Evolutionary conservation across 2,113 vertebrate species (phyloP).

Genomic region (Enhydra lutris): DNA sequence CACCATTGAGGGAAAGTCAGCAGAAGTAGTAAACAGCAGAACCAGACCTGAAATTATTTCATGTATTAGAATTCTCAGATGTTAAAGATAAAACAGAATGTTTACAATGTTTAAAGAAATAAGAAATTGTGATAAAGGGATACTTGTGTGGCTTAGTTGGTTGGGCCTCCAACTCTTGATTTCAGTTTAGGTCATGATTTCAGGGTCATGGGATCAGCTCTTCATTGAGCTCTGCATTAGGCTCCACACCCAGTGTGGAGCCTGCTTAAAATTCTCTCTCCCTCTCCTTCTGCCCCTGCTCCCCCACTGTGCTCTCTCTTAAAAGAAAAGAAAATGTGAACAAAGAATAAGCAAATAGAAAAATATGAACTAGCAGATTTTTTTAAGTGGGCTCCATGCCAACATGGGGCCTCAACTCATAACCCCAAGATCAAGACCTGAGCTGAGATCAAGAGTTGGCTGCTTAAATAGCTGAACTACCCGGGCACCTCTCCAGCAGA

Average conservation of each 20-base stretch:
- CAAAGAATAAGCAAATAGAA: background rate
- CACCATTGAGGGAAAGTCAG: background rate
- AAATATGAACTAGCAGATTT: background rate
- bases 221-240: background rate
- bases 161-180: background rate
- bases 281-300: background rate
- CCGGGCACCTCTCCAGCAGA: too few relatives aligned
- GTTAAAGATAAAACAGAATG: background rate
- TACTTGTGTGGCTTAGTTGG: background rate
- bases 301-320: too few relatives aligned
- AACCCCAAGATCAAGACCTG: too few relatives aligned
- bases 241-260: background rate
- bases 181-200: background rate
- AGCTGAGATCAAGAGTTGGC: too few relatives aligned
- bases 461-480: too few relatives aligned
- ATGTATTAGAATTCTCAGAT: background rate
- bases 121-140: background rate
- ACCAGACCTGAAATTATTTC: background rate
- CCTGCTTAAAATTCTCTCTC: background rate
- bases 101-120: background rate
- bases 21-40: background rate
- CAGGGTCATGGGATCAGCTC: background rate
- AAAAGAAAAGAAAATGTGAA: background rate
- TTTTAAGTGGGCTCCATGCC: too few relatives aligned
- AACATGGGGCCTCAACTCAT: too few relatives aligned